phyloP scores from a whole-genome alignment of 2,113 vertebrate species.

The Anthoscopus minutus region DNA sequence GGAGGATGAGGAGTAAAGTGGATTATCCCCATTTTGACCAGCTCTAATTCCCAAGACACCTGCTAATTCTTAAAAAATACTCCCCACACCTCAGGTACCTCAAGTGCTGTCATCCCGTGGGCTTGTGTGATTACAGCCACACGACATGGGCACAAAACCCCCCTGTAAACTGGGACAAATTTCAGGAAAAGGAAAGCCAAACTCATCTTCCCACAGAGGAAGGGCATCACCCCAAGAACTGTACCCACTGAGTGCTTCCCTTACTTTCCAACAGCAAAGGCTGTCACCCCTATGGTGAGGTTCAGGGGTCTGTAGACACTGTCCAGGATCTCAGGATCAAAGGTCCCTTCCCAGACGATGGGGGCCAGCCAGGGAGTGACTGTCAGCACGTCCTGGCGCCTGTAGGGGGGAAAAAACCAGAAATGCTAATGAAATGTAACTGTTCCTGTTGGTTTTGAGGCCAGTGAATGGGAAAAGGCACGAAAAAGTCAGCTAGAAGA shows the following conservation, averaged over 20 bases:
- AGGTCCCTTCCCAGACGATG: slow-evolving; percentile 77
- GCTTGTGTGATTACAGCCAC: neutral
- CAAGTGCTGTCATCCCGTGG: neutral
- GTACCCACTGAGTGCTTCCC: neutral
- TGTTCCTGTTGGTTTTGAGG: neutral
- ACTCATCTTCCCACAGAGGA: neutral
- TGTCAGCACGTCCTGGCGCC: slow-evolving; percentile 53
- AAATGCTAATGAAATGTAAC: neutral
- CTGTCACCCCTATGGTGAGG: slow-evolving; percentile 67
- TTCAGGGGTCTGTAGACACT: slow-evolving; percentile 51
- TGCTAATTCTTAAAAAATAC: neutral
- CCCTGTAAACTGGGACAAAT: neutral
- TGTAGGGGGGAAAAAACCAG: neutral
- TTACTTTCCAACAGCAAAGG: slow-evolving; percentile 74
- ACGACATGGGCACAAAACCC: neutral
- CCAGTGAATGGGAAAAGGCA: neutral
- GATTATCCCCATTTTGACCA: neutral
- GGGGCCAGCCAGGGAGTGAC: slow-evolving; percentile 78
- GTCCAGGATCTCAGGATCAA: slow-evolving; percentile 50
- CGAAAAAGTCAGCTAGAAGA: neutral
- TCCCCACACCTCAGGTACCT: neutral
- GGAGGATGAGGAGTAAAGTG: neutral
- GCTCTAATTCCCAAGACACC: neutral
- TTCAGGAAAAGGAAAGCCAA: neutral
- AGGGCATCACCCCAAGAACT: neutral